These are phyloP conservation scores for Polymixis lichenea DNA, from an alignment of 2,888 invertebrate species.

Conservation along the genomic window DNA sequence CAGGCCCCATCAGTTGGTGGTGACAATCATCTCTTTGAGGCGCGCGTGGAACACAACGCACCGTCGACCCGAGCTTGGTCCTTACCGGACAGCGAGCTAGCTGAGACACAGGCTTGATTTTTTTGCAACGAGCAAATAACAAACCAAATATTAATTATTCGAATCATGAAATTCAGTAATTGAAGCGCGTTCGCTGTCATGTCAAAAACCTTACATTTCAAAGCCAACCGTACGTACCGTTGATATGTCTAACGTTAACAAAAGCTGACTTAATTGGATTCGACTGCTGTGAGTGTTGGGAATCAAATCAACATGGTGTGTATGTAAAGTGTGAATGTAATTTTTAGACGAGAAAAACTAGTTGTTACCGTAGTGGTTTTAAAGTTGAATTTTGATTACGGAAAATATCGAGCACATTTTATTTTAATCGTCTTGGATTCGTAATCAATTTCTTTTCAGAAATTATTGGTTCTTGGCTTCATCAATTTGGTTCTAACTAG, in stretches of 20 bases:
- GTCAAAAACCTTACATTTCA: conserved; percentile 73
- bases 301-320: conserved; percentile 74
- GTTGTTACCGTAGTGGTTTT: conserved; percentile 12
- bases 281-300: conserved; percentile 70
- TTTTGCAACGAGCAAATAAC: not conserved
- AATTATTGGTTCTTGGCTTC: conserved; percentile 19
- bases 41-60: too few relatives aligned
- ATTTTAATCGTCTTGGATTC: conserved; percentile 43
- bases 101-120: too few relatives aligned
- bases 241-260: conserved; percentile 74
- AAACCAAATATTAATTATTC: conserved; percentile 63
- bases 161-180: conserved; percentile 63
- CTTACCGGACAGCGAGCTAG: too few relatives aligned
- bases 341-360: conserved; percentile 38
- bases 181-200: conserved; percentile 68
- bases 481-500: conserved; percentile 8
- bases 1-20: too few relatives aligned
- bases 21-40: too few relatives aligned
- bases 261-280: conserved; percentile 78
- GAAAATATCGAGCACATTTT: conserved; percentile 8
- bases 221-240: conserved; percentile 63
- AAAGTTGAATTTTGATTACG: conserved; percentile 47
- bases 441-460: conserved; percentile 37
- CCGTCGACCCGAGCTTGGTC: too few relatives aligned
- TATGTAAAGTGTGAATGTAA: conserved; percentile 62